Evolutionary conservation across 2,888 invertebrate genomes (phyloP), one percentile per base, ranked within the genome.

Genomic region (Nysson spinosus): DNA sequence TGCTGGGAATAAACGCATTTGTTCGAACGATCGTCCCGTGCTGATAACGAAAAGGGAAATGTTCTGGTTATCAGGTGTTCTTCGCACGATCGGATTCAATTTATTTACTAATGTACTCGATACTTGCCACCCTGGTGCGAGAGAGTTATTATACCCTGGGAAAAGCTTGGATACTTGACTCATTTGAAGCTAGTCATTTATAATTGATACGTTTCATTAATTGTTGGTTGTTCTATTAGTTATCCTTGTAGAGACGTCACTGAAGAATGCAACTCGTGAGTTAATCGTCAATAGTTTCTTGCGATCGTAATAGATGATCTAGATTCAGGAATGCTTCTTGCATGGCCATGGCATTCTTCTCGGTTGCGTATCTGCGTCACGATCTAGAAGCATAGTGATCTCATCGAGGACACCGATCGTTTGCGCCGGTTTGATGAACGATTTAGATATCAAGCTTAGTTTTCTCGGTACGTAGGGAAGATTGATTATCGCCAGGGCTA

Each of bases 401-500:
- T 66, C 58, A 61, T 65, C 71, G 44, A 28, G 55, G 60, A 71
- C 68, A 58, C 54, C 68, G 46, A 69, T 61, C 65, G 54, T 55
- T 43, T 20, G 51, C 49, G 46, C 30, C 20, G 28, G n/a, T 17
- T 70, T 57, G 71, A 71, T 69, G 57, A 64, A 66, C 70, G 69
- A 75, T 72, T 75, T 75, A 75, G 63, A 69, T 75, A 75, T 75
- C 61, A 66, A 57, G 40, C 52, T 66, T 12, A 46, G 43, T 30
- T n/a, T n/a, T 52, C 64, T 61, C 51, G 56, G 52, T 62, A 58
- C 64, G 32, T 69, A n/a, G 22, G 52, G 58, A 70, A 70, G 72
- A 72, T 72, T 72, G 72, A 72, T 72, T 72, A 72, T 72, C 71
- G 54, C 57, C 52, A 24, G 40, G 57, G 43, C 67, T 72, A 72